Base-by-base conservation (phyloP, 2,113 vertebrate genomes). In the Oryzias melastigma region DNA sequence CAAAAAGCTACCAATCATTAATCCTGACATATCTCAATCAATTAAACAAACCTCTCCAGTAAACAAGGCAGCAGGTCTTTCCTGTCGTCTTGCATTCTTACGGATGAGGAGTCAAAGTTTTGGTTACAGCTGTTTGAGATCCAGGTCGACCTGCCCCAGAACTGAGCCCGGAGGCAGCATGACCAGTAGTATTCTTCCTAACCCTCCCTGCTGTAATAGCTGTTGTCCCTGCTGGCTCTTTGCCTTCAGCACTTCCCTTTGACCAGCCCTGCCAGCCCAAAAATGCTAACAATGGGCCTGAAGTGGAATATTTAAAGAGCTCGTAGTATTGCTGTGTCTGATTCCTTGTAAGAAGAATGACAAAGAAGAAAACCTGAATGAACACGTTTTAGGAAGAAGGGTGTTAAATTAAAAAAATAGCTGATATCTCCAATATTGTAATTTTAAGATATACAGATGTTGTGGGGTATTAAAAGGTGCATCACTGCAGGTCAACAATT, bases 121-220 rank as follows among this genome's bases (percentile, higher is more conserved):
- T 77, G 78, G 51, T 68, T 75, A 5, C 22, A 57, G 46, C 59
- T 78, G 67, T 59, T 73, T 85, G 71, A 59, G 66, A 81, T 85
- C 69, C 80, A 83, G 89, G 89, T 90, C 88, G 68, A 25, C 52
- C 17, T 89, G 89, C 85, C 87, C 88, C 65, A 16, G 73, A 63
- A 74, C 65, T 70, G 44, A 59, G 77, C 69, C 73, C 77, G 61
- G 65, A 79, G 85, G 72, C 84, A 81, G 68, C 78, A 56, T 77
- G 83, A 84, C 82, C 75, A 72, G 75, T 70, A 65, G 73, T 58
- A 77, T 74, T 84, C 82, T 68, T 83, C 73, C 76, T 84, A 72
- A 76, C 69, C 84, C 88, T 89, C 85, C 81, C 83, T 77, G 65
- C 65, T 78, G 80, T 71, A 80, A 81, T 64, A 80, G 80, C 78